Percentiles rank a stretch among this genome's conserved stretches.
Evolutionary conservation across 2,113 vertebrate species (phyloP).

Genomic region (Seriola dumerili): DNA sequence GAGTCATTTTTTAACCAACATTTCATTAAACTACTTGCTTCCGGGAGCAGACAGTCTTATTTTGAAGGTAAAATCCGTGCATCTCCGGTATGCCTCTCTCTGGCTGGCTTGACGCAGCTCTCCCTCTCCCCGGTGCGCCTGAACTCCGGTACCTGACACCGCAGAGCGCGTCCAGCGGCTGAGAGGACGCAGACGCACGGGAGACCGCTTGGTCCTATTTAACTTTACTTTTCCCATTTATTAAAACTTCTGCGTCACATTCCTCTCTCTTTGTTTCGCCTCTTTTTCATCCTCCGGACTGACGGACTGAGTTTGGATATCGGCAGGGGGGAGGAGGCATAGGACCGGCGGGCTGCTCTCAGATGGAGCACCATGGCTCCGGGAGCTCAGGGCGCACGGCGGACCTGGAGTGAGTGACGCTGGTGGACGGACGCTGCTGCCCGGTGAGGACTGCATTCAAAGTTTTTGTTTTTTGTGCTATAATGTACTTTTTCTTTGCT

Average conservation of each 20-base stretch:
- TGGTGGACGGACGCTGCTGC: constrained; percentile 77
- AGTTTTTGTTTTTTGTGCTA: constrained; percentile 53
- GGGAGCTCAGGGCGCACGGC: constrained; percentile 76
- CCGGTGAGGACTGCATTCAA: constrained; percentile 70
- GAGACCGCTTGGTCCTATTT: constrained; percentile 16
- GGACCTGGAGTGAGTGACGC: constrained; percentile 75
- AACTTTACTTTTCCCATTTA: constrained; percentile 69
- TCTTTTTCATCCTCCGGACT: constrained; percentile 23
- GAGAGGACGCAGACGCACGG: constrained; percentile 61
- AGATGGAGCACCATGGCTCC: constrained; percentile 78
- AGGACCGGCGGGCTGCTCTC: constrained; percentile 70
- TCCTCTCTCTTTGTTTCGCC: neutral
- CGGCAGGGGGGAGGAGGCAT: constrained; percentile 46
- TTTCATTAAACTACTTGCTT: neutral
- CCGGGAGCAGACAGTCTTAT: constrained; percentile 55
- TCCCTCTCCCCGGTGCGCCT: constrained; percentile 73
- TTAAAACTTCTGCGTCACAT: constrained; percentile 57
- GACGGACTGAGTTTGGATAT: constrained; percentile 74
- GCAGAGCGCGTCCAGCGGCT: constrained; percentile 70
- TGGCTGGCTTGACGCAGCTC: constrained; percentile 61
- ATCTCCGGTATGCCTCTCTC: constrained; percentile 29
- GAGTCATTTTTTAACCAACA: no score
- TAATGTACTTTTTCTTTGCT: constrained; percentile 42
- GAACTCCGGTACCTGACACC: constrained; percentile 77
- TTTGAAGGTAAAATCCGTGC: constrained; percentile 53